phyloP scores from a whole-genome alignment of 2,797 vertebrate species.

The Gymnoscopelus microlampas region DNA sequence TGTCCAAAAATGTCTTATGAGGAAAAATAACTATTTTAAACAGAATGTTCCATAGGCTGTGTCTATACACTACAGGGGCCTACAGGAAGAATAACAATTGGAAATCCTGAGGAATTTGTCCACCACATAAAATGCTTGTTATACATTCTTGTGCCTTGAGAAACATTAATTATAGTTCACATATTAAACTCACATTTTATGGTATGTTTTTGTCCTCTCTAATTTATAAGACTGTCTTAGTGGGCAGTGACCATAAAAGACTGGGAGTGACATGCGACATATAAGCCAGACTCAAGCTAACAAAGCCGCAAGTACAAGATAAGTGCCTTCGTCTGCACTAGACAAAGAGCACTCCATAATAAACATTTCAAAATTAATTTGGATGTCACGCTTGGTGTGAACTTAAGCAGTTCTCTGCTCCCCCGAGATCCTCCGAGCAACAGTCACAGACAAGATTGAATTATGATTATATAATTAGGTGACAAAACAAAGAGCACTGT shows the following conservation, averaged over 20 bases:
- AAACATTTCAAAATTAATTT: background rate
- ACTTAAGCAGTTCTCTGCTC: background rate
- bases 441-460: conserved; percentile 28
- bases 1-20: background rate
- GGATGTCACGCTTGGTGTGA: conserved; percentile 1
- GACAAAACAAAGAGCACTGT: conserved; percentile 47
- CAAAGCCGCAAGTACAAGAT: no score
- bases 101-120: no score
- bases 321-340: background rate
- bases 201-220: no score
- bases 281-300: conserved; percentile 7
- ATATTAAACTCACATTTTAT: background rate
- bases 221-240: background rate
- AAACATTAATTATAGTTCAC: background rate
- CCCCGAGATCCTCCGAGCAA: background rate
- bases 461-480: conserved; percentile 57
- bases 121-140: no score
- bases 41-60: no score
- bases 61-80: no score
- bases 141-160: no score
- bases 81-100: no score
- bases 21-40: no score
- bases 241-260: conserved; percentile 19
- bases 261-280: conserved; percentile 26
- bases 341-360: background rate